Evolutionary conservation across 1,140 invertebrate genomes (phyloP), one percentile per base, ranked within the genome.

Genomic region (Anastrepha ludens): DNA sequence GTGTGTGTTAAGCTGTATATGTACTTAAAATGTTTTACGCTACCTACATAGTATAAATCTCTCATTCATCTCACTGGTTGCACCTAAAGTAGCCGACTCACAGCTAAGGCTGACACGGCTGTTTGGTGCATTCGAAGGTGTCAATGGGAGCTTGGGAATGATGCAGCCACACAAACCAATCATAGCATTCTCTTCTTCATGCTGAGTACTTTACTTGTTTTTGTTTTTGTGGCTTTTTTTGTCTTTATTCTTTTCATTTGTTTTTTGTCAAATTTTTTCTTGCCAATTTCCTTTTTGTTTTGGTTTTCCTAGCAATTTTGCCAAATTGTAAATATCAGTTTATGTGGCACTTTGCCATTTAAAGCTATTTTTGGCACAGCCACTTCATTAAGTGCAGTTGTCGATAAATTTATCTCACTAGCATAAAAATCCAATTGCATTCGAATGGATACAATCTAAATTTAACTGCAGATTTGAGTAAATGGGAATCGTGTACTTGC

Each of bases 241-340:
- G 9, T 62, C 15, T 62, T 17, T 62, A 4, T 15, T 15, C 11
- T 62, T 62, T 62, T 62, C 11, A 62, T 11, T 58, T 62, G 17
- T 62, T 62, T 62, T 58, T 8, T 58, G 7, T 58, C 13, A 58
- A 29, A 3, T 20, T 44, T 29, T 15, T 1, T 13, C 20, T 13
- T 20, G 7, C 74, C 20, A 20, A 47, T 8, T 11, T 67, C 13
- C 29, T 20, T n/a, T 41, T 81, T 81, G n/a, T 20, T 50, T 7
- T n/a, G 8, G 5, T 47, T 47, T 17, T 74, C 13, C 9, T 5
- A 20, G 17, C 8, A 50, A 81, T 11, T 3, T 20, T 8, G 17
- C 74, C 50, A 55, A 81, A 81, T 81, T 81, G 74, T 11, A 81
- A 81, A 81, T 81, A 44, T 81, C 50, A 58, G 2, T 17, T 55